Evolutionary conservation across 2,888 invertebrate genomes (phyloP).

Genomic region (Bombyx huttoni): DNA sequence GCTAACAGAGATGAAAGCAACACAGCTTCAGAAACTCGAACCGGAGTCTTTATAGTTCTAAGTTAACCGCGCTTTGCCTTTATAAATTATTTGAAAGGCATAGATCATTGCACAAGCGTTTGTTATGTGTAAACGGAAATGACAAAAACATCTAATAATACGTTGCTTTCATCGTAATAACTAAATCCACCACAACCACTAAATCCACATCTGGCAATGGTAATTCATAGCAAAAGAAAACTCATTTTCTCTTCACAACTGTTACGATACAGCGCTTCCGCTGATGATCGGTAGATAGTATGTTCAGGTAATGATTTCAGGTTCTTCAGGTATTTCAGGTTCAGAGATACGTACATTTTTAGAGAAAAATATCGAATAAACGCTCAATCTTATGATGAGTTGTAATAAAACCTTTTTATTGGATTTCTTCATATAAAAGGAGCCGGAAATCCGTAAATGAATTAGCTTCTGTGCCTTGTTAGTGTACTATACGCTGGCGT

Average conservation of each 20-base stretch:
- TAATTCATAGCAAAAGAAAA: background rate
- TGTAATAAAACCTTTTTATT: too few species aligned
- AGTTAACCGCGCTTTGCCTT: conserved; percentile 62
- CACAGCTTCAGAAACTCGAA: conserved; percentile 63
- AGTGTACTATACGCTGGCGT: too few species aligned
- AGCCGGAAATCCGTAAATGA: too few species aligned
- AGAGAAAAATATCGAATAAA: too few species aligned
- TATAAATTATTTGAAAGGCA: conserved; percentile 65
- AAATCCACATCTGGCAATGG: too few species aligned
- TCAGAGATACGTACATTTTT: too few species aligned
- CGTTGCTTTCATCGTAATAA: background rate
- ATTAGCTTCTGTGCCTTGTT: too few species aligned
- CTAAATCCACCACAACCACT: too few species aligned
- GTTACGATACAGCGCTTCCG: background rate
- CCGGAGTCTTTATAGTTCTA: conserved; percentile 65
- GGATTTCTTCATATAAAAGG: too few species aligned
- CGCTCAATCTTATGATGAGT: too few species aligned
- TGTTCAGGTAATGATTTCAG: too few species aligned
- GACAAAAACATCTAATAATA: conserved; percentile 23
- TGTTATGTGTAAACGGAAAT: conserved; percentile 43
- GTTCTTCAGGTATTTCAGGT: too few species aligned
- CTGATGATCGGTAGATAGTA: background rate
- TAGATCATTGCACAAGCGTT: conserved; percentile 53
- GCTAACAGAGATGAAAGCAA: conserved; percentile 33
- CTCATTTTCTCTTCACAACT: background rate